Evolutionary conservation across 2,888 invertebrate genomes (phyloP).

Genomic region (Hirudinaria manillensis): DNA sequence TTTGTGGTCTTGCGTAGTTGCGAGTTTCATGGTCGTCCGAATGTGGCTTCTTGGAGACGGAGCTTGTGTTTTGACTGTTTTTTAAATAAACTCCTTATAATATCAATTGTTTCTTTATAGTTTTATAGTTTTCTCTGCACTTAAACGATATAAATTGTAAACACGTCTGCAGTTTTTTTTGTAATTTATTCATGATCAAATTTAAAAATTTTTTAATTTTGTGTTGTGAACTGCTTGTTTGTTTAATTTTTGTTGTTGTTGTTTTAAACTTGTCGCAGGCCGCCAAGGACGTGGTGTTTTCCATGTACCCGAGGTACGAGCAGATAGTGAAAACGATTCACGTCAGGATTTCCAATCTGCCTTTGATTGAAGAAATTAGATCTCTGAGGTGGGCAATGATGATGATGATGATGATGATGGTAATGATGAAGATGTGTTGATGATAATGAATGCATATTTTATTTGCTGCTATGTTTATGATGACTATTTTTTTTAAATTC

Average conservation of each 20-base stretch:
- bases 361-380: conserved; percentile 87
- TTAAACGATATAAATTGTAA: too few species aligned
- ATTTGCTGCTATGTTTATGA: neutral
- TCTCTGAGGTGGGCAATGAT: conserved; percentile 66
- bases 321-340: conserved; percentile 88
- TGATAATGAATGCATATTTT: too few species aligned
- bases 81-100: too few species aligned
- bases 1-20: neutral
- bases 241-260: too few species aligned
- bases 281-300: conserved; percentile 69
- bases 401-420: neutral
- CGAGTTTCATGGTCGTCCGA: neutral
- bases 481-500: neutral
- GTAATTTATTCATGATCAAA: too few species aligned
- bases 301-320: conserved; percentile 90
- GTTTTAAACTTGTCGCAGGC: too few species aligned
- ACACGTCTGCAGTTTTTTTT: too few species aligned
- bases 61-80: neutral
- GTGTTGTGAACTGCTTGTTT: too few species aligned
- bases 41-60: neutral
- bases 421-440: too few species aligned
- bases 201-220: too few species aligned
- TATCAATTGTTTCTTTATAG: too few species aligned
- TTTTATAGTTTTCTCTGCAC: too few species aligned
- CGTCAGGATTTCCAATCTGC: conserved; percentile 87